Conservation (phyloP, 2,888 invertebrate species). For the Palloptera scutellata region DNA sequence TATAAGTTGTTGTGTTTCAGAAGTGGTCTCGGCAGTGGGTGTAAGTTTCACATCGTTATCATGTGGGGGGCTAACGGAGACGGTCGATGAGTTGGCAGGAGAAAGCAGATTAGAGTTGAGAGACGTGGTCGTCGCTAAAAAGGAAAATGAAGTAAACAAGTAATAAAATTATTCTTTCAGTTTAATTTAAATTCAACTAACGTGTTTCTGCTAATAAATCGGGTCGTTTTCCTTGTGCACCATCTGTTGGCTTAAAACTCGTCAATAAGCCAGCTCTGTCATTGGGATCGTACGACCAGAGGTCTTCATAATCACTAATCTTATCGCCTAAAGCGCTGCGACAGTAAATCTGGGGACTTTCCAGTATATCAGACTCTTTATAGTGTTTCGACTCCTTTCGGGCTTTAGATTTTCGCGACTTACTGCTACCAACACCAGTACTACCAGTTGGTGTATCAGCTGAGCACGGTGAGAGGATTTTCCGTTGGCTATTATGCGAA, state of each 20-base stretch:
- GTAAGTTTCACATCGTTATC: slow-evolving; percentile 38
- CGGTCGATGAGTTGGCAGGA: slow-evolving; percentile 56
- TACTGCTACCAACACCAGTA: slow-evolving; percentile 61
- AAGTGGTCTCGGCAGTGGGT: slow-evolving; percentile 37
- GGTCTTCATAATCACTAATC: slow-evolving; percentile 93
- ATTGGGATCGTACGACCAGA: slow-evolving; percentile 79
- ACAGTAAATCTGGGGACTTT: slow-evolving; percentile 83
- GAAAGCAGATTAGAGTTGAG: slow-evolving; percentile 67
- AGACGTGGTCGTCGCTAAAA: slow-evolving; percentile 68
- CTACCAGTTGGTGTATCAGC: slow-evolving; percentile 62
- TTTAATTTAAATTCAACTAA: slow-evolving; percentile 44
- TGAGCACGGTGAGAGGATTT: slow-evolving; percentile 62
- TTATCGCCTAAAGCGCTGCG: slow-evolving; percentile 89
- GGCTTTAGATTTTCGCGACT: slow-evolving; percentile 65
- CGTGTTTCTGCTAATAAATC: slow-evolving; percentile 71
- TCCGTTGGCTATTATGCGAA: slow-evolving; percentile 66
- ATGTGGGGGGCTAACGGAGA: slow-evolving; percentile 47
- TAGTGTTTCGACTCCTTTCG: slow-evolving; percentile 76
- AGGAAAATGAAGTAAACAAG: slow-evolving; percentile 1
- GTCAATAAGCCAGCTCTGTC: slow-evolving; percentile 67
- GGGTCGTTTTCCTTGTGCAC: slow-evolving; percentile 64
- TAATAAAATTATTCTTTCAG: neutral
- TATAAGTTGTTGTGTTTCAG: slow-evolving; percentile 51
- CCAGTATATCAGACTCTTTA: slow-evolving; percentile 84
- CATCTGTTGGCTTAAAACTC: slow-evolving; percentile 59